Evolutionary conservation across 1,140 invertebrate species (phyloP).

Genomic region (Pollicipes pollicipes): DNA sequence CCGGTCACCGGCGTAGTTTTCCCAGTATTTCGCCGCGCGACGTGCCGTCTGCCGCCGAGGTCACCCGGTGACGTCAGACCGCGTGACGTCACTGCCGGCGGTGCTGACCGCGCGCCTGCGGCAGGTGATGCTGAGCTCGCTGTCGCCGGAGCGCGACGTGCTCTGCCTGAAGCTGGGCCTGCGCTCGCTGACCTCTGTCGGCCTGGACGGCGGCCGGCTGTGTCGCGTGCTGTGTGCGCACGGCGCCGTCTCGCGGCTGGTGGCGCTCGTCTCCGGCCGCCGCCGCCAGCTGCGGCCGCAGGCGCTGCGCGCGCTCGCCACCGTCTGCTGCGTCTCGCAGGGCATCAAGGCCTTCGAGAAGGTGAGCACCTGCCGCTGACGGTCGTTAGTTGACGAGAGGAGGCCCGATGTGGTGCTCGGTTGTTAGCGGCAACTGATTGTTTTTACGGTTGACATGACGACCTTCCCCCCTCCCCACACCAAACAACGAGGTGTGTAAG

Average conservation of each 20-base stretch:
- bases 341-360: constrained; percentile 60
- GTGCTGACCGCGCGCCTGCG: too few species aligned
- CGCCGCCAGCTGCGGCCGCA: constrained; percentile 39
- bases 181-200: constrained; percentile 20
- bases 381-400: too few species aligned
- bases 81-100: too few species aligned
- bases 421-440: too few species aligned
- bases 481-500: too few species aligned
- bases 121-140: constrained; percentile 4
- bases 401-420: too few species aligned
- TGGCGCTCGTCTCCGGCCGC: constrained; percentile 40
- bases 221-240: constrained; percentile 41
- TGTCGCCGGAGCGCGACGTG: constrained; percentile 14
- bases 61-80: too few species aligned
- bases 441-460: too few species aligned
- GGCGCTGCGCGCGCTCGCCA: constrained; percentile 53
- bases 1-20: too few species aligned
- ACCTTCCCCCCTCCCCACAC: too few species aligned
- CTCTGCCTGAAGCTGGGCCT: constrained; percentile 17
- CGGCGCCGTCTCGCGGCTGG: constrained; percentile 42
- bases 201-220: constrained; percentile 37
- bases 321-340: constrained; percentile 52
- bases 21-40: too few species aligned
- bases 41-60: too few species aligned
- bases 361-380: constrained; percentile 34